Evolutionary conservation across 2,797 vertebrate genomes (phyloP).

Genomic region (Enteromius viviparus): DNA sequence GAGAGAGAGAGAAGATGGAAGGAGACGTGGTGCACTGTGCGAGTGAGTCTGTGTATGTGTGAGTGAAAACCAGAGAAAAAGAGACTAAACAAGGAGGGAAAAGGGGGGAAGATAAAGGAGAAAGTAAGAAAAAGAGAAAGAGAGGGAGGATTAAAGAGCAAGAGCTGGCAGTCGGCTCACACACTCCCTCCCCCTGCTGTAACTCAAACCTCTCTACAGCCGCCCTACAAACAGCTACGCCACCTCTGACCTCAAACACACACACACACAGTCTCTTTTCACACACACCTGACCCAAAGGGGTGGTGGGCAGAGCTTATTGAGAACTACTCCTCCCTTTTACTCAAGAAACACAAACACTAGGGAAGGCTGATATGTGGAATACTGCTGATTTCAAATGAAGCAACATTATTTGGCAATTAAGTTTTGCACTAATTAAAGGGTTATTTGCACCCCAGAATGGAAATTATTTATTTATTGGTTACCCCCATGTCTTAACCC

Average conservation of each 20-base stretch:
- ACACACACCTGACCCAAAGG: background rate
- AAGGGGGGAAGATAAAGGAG: background rate
- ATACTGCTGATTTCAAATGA: background rate
- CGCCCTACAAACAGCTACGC: constrained; percentile 39
- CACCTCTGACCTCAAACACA: constrained; percentile 32
- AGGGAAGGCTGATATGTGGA: background rate
- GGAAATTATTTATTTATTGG: too few species aligned
- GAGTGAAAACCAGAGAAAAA: background rate
- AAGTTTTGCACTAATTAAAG: background rate
- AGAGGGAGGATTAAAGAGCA: constrained; percentile 30
- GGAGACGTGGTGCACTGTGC: background rate
- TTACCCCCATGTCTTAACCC: too few species aligned
- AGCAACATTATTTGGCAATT: background rate
- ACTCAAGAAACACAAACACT: background rate
- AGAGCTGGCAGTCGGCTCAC: constrained; percentile 30
- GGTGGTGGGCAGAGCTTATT: background rate
- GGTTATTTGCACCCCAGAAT: too few species aligned
- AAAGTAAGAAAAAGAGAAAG: constrained; percentile 15
- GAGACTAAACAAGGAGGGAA: background rate
- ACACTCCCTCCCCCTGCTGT: constrained; percentile 39
- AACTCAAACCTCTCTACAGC: constrained; percentile 42
- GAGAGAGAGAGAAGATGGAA: constrained; percentile 16
- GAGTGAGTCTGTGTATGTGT: background rate
- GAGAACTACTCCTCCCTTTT: background rate
- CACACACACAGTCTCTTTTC: background rate